phyloP scores from a whole-genome alignment of 1,140 invertebrate genomes.

The Ylistrum balloti region DNA sequence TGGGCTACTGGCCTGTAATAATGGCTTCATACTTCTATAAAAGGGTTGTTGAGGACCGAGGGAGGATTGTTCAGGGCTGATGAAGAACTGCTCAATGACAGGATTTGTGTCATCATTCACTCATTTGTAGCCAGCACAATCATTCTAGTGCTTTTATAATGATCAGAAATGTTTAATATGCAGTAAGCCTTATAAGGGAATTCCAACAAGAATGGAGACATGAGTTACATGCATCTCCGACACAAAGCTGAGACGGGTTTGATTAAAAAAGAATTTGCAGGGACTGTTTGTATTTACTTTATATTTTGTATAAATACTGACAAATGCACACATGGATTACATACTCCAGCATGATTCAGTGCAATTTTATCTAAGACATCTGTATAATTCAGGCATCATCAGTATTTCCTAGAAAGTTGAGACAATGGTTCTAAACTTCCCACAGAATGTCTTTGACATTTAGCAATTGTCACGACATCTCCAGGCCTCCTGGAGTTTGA shows the following conservation, averaged over 20 bases:
- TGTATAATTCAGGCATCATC: neutral
- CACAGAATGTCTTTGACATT: conserved; percentile 27
- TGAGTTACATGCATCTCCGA: neutral
- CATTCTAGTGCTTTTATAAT: neutral
- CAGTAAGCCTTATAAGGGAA: neutral
- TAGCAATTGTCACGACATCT: neutral
- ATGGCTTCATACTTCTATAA: conserved; percentile 20
- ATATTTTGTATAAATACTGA: too few species aligned
- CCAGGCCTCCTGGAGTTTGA: neutral
- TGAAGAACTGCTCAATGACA: neutral
- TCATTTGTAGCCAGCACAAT: neutral
- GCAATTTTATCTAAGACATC: neutral
- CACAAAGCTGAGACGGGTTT: neutral
- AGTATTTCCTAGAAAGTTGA: neutral
- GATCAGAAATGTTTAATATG: neutral
- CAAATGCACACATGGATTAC: too few species aligned
- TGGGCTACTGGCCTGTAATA: neutral
- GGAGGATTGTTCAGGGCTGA: neutral
- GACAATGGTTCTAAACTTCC: neutral
- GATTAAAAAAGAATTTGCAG: neutral
- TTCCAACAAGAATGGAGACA: neutral
- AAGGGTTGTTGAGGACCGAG: neutral
- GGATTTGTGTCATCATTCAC: neutral
- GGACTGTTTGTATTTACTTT: neutral
- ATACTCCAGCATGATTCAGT: too few species aligned